Evolutionary conservation across 92 coral and sea anemone species (phyloP).

Genomic region (Palythoa caribaeorum): DNA sequence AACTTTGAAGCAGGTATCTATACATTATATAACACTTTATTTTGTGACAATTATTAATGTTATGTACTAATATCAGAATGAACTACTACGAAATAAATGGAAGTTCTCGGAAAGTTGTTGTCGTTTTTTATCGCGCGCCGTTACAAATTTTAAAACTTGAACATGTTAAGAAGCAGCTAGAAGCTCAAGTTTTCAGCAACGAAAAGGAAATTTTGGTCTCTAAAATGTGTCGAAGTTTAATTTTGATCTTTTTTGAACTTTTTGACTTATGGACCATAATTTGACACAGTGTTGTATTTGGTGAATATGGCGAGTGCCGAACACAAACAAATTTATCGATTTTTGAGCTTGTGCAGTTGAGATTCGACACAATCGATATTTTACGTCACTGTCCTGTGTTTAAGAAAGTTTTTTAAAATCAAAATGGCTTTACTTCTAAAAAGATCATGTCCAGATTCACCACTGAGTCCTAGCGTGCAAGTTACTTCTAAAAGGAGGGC

Average conservation of each 20-base stretch:
- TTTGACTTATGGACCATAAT: not conserved
- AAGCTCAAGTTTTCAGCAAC: not conserved
- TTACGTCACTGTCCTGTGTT: not conserved
- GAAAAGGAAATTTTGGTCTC: not conserved
- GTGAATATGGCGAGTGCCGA: too few relatives aligned
- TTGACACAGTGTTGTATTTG: too few relatives aligned
- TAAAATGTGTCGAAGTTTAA: not conserved
- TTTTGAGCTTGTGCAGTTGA: not conserved
- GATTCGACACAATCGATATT: not conserved
- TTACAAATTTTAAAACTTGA: not conserved
- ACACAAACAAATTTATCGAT: not conserved
- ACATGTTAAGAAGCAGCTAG: slow-evolving; percentile 17
- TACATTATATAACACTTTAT: not conserved
- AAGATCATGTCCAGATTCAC: slow-evolving; percentile 48
- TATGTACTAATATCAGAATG: not conserved
- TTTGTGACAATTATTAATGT: not conserved
- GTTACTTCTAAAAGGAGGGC: slow-evolving; percentile 36
- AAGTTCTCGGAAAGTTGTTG: slow-evolving; percentile 12
- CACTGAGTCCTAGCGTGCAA: slow-evolving; percentile 22
- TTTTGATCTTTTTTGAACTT: slow-evolving; percentile 18
- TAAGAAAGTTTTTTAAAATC: not conserved
- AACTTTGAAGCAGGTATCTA: slow-evolving; percentile 2
- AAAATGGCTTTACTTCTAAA: slow-evolving; percentile 39
- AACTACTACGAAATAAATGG: slow-evolving; percentile 16
- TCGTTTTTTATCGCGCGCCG: not conserved